phyloP scores from a whole-genome alignment of 2,888 invertebrate genomes.

The Lumbricus terrestris region DNA sequence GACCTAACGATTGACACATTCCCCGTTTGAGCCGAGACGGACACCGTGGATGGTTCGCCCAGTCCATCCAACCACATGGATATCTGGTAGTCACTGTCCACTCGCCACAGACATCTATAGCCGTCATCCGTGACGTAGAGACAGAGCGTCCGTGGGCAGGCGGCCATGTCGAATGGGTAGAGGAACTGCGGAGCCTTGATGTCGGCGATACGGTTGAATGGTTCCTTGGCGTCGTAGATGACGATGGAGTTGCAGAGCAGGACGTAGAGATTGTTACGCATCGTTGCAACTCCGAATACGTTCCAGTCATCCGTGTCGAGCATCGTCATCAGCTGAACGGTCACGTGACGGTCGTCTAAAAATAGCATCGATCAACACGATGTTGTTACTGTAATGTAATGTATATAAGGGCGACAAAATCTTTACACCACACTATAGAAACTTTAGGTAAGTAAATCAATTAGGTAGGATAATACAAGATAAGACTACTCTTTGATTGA shows the following conservation, averaged over 20 bases:
- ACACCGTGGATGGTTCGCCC: not conserved
- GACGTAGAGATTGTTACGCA: not conserved
- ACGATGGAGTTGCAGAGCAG: not conserved
- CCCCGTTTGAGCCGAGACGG: not conserved
- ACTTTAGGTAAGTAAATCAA: not conserved
- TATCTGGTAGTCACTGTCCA: not conserved
- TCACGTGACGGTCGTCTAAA: conserved; percentile 11
- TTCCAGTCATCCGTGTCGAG: not conserved
- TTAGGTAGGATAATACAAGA: no score
- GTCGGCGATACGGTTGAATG: not conserved
- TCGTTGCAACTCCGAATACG: not conserved
- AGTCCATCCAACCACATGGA: not conserved
- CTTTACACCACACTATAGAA: not conserved
- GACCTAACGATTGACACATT: not conserved
- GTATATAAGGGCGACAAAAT: not conserved
- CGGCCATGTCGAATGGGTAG: conserved; percentile 7
- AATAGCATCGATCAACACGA: not conserved
- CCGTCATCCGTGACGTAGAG: not conserved
- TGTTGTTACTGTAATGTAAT: no score
- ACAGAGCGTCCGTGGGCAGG: not conserved
- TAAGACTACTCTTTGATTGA: no score
- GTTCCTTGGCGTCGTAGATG: not conserved
- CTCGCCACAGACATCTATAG: not conserved
- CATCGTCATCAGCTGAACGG: not conserved
- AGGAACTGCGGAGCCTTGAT: not conserved